Base-by-base conservation (phyloP, 2,797 vertebrate genomes). In the Acanthopagrus latus region DNA sequence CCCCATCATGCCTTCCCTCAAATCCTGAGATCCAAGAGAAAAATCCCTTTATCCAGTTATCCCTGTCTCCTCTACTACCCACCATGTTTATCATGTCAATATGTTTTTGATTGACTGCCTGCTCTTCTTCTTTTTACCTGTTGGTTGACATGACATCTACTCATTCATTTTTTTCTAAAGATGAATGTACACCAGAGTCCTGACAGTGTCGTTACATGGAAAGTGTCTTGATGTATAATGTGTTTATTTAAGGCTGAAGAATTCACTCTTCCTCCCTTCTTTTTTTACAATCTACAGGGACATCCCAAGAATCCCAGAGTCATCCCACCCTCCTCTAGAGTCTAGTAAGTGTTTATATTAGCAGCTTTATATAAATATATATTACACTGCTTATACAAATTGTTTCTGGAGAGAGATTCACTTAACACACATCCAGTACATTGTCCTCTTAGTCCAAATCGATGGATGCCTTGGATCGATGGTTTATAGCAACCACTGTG, bases 221-320 rank as follows among this genome's bases (percentile, higher is more conserved):
- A 63, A 55, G 5, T 23, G 8, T 60, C n/a, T 69, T 46, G 3
- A 21, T 65, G 23, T 44, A 12, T 29, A 48, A 50, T 56, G n/a
- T 64, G 62, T 27, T n/a, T 5, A 54, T 46, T 47, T 0, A 43
- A 29, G 9, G 8, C 23, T 58, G 2, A 25, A 25, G 43, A 27
- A 20, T 75, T 74, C 21, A 43, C 20, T 21, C n/a, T 60, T 57
- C 78, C 12, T 50, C 17, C 27, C 27, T 29, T 29, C 25, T 27
- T 27, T 27, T 69, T 48, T 85, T 1, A 21, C 27, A 41, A 86
- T 82, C 94, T 74, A 62, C 93, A 99, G 98, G 93, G 98, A 99
- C 89, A 98, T 96, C 92, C 98, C 97, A 83, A 94, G 98, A 95
- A 98, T 99, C 91, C 98, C 98, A 3, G 98, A 98, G 91, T 97